Conservation (phyloP, 2,888 invertebrate species). For the Carterocephalus palaemon region DNA sequence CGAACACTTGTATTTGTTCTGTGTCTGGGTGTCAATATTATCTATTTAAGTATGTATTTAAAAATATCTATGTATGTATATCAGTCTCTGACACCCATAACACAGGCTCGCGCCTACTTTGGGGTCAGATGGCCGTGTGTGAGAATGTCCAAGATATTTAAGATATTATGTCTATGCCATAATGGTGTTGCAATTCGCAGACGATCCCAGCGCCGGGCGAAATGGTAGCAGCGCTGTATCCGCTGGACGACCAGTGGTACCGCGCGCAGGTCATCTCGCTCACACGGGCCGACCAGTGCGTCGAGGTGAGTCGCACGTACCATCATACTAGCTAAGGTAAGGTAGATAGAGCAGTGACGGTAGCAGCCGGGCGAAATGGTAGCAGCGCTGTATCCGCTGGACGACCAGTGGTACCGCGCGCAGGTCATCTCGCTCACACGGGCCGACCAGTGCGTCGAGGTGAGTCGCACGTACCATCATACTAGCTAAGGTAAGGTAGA, state of each 20-base stretch:
- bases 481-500: too few relatives aligned
- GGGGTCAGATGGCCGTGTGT: too few relatives aligned
- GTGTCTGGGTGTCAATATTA: too few relatives aligned
- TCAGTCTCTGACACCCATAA: too few relatives aligned
- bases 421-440: conserved; percentile 46
- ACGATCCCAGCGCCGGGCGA: conserved; percentile 61
- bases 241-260: conserved; percentile 60
- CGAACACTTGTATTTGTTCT: too few relatives aligned
- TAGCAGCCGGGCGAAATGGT: conserved; percentile 63
- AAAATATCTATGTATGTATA: too few relatives aligned
- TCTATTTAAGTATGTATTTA: too few relatives aligned
- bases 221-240: conserved; percentile 63
- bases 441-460: conserved; percentile 60
- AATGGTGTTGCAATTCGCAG: conserved; percentile 35
- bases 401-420: conserved; percentile 65
- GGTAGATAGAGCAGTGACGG: too few relatives aligned
- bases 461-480: conserved; percentile 32
- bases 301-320: conserved; percentile 49
- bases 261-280: conserved; percentile 53
- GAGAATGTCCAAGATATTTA: conserved; percentile 4
- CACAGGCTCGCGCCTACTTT: too few relatives aligned
- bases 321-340: too few relatives aligned
- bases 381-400: conserved; percentile 59
- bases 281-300: conserved; percentile 51
- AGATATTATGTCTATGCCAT: background rate